Evolutionary conservation across 2,797 vertebrate species (phyloP), one percentile per base, ranked within the genome.

Genomic region (Pantherophis vulpinus): DNA sequence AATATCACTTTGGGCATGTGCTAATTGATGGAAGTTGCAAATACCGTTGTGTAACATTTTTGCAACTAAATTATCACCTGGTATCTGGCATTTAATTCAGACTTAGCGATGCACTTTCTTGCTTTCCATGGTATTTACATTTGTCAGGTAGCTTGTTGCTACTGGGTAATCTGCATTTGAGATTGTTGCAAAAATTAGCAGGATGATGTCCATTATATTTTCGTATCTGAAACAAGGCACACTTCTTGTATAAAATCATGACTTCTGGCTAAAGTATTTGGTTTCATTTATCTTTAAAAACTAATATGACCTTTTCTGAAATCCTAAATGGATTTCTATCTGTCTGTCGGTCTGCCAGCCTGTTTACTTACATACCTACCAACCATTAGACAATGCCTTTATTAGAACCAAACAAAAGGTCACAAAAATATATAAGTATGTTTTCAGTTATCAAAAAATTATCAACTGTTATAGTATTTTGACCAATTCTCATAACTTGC

Each of bases 201-300:
- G 2, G 47, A 87, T 90, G 23, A 51, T 63, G 51, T 37, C 32
- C 9, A 18, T 42, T 59, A 92, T 51, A 63, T 63, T 74, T 74
- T 74, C 16, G 0, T 18, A 74, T 37, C 16, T 74, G 32, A 74
- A 74, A 56, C 37, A 92, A 89, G 18, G 4, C 32, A 88, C 13
- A 14, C 12, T 13, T 60, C 70, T 87, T 70, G 23, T 29, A 74
- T 25, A 37, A 27, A 12, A 60, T 61, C 42, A 86, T 56, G 63
- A 42, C 32, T 42, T 79, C n/a, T 60, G 0, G 37, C 4, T 92
- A 87, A 56, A 58, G 54, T 47, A n/a, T 37, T 88, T 20, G 23
- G 29, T 89, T 92, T 86, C 87, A 91, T 94, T 91, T 23, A 54
- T 23, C 6, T 58, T 86, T 91, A 61, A 74, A 86, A 47, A 86